Base-by-base conservation (phyloP, 2,888 invertebrate genomes). In the Cybosia mesomella region DNA sequence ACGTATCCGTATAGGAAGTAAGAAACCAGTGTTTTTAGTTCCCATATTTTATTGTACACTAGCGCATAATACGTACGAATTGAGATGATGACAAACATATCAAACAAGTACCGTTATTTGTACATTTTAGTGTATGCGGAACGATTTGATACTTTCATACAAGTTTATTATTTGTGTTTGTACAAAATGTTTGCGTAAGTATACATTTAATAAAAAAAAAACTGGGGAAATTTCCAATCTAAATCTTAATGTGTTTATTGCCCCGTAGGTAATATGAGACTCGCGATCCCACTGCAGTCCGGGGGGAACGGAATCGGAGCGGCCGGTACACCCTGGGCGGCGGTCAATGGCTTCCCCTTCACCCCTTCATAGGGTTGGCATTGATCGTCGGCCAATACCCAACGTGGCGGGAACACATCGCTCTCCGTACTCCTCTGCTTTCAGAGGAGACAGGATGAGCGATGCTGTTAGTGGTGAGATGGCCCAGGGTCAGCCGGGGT, bases 1-100 rank as follows among this genome's bases (percentile, higher is more conserved):
- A 55, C 49, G 80, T 79, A 83, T 85, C 87, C 86, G 87, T 81
- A 87, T 83, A 90, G 89, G 91, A 91, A 91, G 88, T 64, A 24
- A 55, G 64, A 55, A 55, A n/a, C 84, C 61, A 72, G 74, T 83
- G 68, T 79, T 83, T 49, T 83, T 80, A 85, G 85, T 89, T 87
- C 86, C 85, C 87, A 78, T 74, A 83, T 82, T 83, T 80, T 79
- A 82, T 83, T 75, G 78, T 78, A 80, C 80, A 80, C 80, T 82
- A 57, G 54, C 53, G 21, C 65, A 65, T 69, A 67, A 64, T 74
- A 61, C 53, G 63, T 64, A 72, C 60, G 32, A 68, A 76, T 73
- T 79, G 70, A 66, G 71, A 72, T 66, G 73, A 75, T 71, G 75
- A 68, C 69, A 67, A 72, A 69, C 55, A 28, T 66, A 53, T 68